Evolutionary conservation across 2,888 invertebrate species (phyloP), one percentile per base, ranked within the genome.

Genomic region (Pyralis farinalis): DNA sequence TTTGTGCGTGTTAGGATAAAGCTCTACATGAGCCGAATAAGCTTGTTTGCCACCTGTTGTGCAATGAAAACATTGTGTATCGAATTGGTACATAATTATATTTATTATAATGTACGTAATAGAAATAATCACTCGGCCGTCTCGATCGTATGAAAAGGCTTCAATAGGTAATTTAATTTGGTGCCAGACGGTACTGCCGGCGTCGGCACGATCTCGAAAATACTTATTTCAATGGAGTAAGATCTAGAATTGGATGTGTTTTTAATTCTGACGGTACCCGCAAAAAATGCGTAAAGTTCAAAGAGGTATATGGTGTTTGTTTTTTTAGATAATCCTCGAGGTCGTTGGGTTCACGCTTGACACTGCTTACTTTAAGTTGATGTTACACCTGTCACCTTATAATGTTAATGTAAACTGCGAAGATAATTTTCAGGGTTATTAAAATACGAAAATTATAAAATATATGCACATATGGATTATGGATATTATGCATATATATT

Each of bases 241-340:
- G 4, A 4, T 16, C 4, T 16, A 16, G 4, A 16, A 16, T 16
- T 16, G 16, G 4, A 16, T 16, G 4, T 16, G 4, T 3, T 4
- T 2, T 16, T 16, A 16, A 16, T 4, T 44, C 42, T 71, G 71
- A 68, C 58, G 63, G 69, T 69, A 42, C 38, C 32, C 44, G 57
- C 62, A 75, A 76, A 77, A 79, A 76, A 63, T 58, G 49, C 62
- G 47, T 70, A 70, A 75, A 79, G 78, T 78, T 80, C 74, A 80
- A 69, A 72, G 68, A 60, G 65, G 53, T 58, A 67, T 58, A 67
- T 53, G 44, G 59, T 67, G 63, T 71, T 71, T 72, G 64, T 73
- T 72, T 71, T 70, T 71, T 71, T 64, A 49, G 64, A 56, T 66
- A 64, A 65, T 64, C 65, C 62, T 71, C 70, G 79, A 80, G 79